Base-by-base conservation (phyloP, 2,888 invertebrate species). In the Lycophotia porphyrea region DNA sequence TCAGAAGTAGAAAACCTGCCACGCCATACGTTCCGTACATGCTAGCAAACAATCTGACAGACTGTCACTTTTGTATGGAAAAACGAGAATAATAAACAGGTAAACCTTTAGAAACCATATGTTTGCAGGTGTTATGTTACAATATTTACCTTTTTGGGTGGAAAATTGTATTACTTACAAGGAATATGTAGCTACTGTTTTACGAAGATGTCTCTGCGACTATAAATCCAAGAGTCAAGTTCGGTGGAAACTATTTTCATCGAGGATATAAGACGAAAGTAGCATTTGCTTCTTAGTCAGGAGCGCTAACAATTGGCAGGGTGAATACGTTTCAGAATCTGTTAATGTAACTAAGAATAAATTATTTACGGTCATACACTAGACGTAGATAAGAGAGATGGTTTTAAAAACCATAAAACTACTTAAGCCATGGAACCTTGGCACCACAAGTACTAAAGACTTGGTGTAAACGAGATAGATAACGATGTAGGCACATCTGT, bases 11-110 rank as follows among this genome's bases (percentile, higher is more conserved):
- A 31, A 31, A 58, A 21, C 31, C 31, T 21, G 21, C 4, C 8
- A 42, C 64, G 64, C 55, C 58, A 39, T 67, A 61, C 71, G 76
- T 85, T 78, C 73, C 74, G 61, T 72, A 73, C 78, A 80, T 69
- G 69, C 64, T 67, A 61, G 79, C 74, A 71, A 80, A 82, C 75
- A 80, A 75, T 67, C 61, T 69, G 84, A 78, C 82, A 71, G 66
- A 70, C 69, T 66, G 77, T 79, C 78, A 74, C 47, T 58, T 64
- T 71, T 80, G 72, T 71, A 63, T 64, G 75, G 74, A 76, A 85
- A 82, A 77, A 77, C 67, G 52, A 86, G 81, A 79, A 85, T 84
- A 86, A 78, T 67, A 74, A 84, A 55, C 68, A 76, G 71, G 60
- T 77, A 74, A 85, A 83, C 27, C 71, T 83, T 76, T 76, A 82